Conservation (phyloP, 35 echinoderm and acorn worm species). For the Strongylocentrotus purpuratus region DNA sequence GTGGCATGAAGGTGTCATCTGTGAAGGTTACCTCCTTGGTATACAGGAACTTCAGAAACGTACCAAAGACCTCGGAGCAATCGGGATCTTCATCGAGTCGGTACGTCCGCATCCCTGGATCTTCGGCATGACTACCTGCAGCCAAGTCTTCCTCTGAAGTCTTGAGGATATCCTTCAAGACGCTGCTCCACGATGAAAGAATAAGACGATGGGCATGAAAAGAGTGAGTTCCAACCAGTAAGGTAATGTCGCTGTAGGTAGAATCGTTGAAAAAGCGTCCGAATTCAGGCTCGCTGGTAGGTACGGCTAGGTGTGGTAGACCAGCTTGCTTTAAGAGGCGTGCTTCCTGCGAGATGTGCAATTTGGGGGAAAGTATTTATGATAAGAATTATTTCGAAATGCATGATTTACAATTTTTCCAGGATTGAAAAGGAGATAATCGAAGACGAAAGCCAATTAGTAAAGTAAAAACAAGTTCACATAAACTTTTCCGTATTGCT, state of each 20-base stretch:
- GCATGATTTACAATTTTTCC: no score
- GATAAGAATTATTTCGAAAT: no score
- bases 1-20: conserved; percentile 50
- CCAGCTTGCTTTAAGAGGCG: background rate
- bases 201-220: conserved; percentile 70
- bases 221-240: conserved; percentile 52
- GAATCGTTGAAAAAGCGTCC: conserved; percentile 61
- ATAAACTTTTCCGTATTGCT: no score
- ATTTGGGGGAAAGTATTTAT: no score
- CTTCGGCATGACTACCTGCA: background rate
- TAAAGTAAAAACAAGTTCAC: no score
- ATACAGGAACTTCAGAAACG: conserved; percentile 80
- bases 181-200: conserved; percentile 78
- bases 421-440: no score
- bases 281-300: background rate
- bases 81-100: conserved; percentile 62
- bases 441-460: no score
- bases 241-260: conserved; percentile 62
- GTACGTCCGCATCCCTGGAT: conserved; percentile 7
- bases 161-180: conserved; percentile 58
- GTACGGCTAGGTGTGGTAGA: background rate
- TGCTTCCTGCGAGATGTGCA: background rate
- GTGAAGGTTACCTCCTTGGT: conserved; percentile 58
- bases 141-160: background rate
- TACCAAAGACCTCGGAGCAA: conserved; percentile 66